Evolutionary conservation across 92 coral and sea anemone species (phyloP), one percentile per base, ranked within the genome.

Genomic region (Phenganax stokvisi): DNA sequence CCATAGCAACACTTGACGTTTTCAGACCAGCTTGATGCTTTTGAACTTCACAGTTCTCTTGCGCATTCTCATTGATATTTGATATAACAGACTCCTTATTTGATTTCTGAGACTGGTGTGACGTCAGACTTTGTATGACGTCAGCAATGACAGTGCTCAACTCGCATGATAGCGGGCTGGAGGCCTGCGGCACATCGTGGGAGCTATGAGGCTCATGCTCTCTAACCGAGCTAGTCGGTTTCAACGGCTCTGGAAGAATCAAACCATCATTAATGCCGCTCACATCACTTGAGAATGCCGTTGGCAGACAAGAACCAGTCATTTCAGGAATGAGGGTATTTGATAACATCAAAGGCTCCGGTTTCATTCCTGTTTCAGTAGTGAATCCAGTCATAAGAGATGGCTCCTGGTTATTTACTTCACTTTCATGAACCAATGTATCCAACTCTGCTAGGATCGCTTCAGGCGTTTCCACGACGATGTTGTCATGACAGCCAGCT

Each of bases 101-200:
- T 0, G 83, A 51, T 51, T 79, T 79, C 54, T 76, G 81, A 5
- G 82, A 30, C 10, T 79, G 72, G 52, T 79, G 83, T 13, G 83
- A 79, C 55, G 83, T 64, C 57, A 79, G 83, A 30, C 83, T 79
- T 52, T 79, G 83, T 17, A 79, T 79, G 74, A 79, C 83, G 61
- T 79, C 83, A 44, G 83, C 83, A 54, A 79, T 79, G 69, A 64
- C 83, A 10, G 83, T 79, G 69, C 83, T 79, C 56, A 79, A 64
- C 71, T 79, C n/a, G 63, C 71, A 79, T 11, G 83, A 79, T 12
- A 79, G 57, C 4, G 83, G 83, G 37, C 83, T 79, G 8, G 83
- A 15, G 12, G 73, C 83, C 2, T 72, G 55, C 8, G 83, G 53
- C 10, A 68, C 16, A 10, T 68, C 73, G 9, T 30, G 52, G 7